These are phyloP conservation scores for Ips typographus DNA, from an alignment of 1,140 invertebrate genomes.

Conservation along the genomic window DNA sequence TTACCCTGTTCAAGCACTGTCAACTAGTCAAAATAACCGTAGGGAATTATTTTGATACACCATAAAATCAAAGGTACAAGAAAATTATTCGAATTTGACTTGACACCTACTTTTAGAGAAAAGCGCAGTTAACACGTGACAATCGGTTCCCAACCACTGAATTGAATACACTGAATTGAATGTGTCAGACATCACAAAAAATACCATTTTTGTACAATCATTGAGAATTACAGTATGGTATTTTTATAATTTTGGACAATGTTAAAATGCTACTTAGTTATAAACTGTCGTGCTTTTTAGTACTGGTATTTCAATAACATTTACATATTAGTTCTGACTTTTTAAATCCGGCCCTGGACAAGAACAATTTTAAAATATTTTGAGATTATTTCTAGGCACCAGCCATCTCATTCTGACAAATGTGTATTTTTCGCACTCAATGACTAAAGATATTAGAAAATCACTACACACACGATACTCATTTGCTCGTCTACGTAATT, in stretches of 20 bases:
- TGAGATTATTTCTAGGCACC: constrained; percentile 4
- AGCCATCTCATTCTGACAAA: constrained; percentile 1
- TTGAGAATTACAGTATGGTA: not conserved
- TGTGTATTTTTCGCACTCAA: not conserved
- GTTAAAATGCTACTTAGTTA: not conserved
- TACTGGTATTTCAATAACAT: not conserved
- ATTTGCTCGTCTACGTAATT: no score
- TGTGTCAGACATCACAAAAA: not conserved
- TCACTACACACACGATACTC: no score
- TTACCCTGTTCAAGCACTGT: no score
- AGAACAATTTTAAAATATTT: not conserved
- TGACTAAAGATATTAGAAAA: not conserved
- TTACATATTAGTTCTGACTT: not conserved
- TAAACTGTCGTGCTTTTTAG: not conserved
- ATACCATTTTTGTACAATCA: not conserved
- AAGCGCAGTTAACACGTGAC: no score
- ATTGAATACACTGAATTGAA: not conserved
- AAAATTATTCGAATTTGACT: no score
- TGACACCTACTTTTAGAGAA: no score
- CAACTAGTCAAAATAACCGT: no score
- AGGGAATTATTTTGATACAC: no score
- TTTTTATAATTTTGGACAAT: not conserved
- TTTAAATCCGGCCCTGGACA: not conserved
- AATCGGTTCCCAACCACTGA: no score
- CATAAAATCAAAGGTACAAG: no score